These are phyloP conservation scores for Tragelaphus eurycerus DNA, from an alignment of 2,797 vertebrate species.

Conservation along the genomic window DNA sequence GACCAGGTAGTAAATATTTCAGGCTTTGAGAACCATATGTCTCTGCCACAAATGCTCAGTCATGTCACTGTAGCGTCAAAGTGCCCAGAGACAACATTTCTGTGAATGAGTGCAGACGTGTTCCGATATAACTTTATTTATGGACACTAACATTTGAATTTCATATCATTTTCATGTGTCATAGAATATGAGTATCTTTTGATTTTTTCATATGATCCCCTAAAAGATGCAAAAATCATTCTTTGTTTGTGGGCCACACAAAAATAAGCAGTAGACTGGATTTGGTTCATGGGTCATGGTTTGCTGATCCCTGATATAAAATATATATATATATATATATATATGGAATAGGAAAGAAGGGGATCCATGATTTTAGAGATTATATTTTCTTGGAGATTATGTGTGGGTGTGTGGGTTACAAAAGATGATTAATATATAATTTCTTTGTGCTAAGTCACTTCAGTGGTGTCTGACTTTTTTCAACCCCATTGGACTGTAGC, in stretches of 20 bases:
- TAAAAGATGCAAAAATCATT: neutral
- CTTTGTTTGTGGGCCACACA: neutral
- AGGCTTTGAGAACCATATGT: neutral
- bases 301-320: neutral
- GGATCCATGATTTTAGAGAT: neutral
- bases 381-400: neutral
- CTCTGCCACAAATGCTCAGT: neutral
- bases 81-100: fast-evolving
- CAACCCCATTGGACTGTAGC: neutral
- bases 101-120: fast-evolving
- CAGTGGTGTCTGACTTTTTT: neutral
- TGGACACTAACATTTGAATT: neutral
- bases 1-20: neutral
- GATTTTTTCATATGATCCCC: neutral
- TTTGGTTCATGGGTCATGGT: neutral
- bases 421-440: neutral
- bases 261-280: neutral
- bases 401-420: fast-evolving
- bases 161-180: neutral
- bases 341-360: neutral
- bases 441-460: neutral
- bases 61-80: fast-evolving
- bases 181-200: neutral
- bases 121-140: neutral
- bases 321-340: too few relatives aligned